Base-by-base conservation (phyloP, 1,140 invertebrate species). In the Pentalonia nigronervosa region DNA sequence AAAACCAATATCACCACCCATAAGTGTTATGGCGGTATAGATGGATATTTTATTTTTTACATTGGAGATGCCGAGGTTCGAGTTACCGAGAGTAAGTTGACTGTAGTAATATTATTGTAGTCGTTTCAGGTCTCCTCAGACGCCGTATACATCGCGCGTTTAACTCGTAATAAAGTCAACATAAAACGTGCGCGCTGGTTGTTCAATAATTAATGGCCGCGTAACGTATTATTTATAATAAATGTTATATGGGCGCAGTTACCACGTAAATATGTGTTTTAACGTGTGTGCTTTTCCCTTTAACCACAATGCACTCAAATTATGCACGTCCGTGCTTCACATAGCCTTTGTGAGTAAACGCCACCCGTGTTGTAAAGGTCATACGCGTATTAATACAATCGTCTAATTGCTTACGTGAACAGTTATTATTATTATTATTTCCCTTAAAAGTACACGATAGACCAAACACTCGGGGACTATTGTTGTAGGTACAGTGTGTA, bases 161-260 rank as follows among this genome's bases (percentile, higher is more conserved):
- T 88, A 88, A 88, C 47, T 50, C 34, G 30, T 50, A 50, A 88
- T 50, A 88, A 88, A 88, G 86, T 88, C 86, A 50, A 88, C 47
- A 48, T 50, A 48, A 88, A 50, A 88, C 86, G 41, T n/a, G 23
- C 86, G 20, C 47, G 86, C 7, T 47, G 86, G 86, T 88, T 23
- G 48, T 53, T 88, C n/a, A 88, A 88, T 88, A 88, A 88, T 88
- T 88, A 50, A 88, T 88, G 20, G 86, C 48, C 86, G 60, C 60
- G 60, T 67, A 67, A 67, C 60, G 47, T 88, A 88, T 88, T 34
- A 88, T 88, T 34, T 88, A 88, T 88, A 50, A 88, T 88, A 88
- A 50, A 88, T 88, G 60, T 67, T 67, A 30, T 67, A 67, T 67
- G 60, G 30, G 60, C 30, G 30, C 30, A 67, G 60, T 67, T 67